A percentile compares a stretch with the other conserved stretches of the same genome.
Conservation (phyloP, 2,113 vertebrate species). For the Ibidorhyncha struthersii region DNA sequence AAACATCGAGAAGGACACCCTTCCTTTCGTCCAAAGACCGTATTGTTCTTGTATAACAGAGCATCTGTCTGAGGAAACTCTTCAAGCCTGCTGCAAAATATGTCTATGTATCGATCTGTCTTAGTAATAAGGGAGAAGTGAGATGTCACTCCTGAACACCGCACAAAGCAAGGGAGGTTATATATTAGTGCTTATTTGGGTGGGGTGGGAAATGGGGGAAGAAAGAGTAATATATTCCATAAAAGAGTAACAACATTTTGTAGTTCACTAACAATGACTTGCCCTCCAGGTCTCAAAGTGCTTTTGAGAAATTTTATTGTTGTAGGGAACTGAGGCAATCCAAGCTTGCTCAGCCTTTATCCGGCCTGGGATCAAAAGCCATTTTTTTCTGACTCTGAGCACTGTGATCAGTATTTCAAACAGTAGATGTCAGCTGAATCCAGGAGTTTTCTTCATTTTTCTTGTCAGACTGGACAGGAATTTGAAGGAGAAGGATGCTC, state of each 20-base stretch:
- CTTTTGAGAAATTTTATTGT: not conserved
- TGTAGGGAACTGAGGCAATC: slow-evolving; percentile 27
- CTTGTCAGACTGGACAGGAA: not conserved
- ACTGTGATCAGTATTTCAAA: not conserved
- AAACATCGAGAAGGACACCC: slow-evolving; percentile 62
- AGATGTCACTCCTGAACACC: not conserved
- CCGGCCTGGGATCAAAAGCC: not conserved
- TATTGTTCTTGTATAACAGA: slow-evolving; percentile 47
- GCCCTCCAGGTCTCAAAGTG: not conserved
- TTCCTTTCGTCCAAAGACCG: slow-evolving; percentile 54
- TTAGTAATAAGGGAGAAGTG: not conserved
- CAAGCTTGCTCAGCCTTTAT: not conserved
- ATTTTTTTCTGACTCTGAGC: not conserved
- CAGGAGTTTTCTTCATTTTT: not conserved
- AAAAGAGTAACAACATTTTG: not conserved
- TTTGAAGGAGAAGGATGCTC: slow-evolving; percentile 25
- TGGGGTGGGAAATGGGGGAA: not conserved
- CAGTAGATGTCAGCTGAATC: not conserved
- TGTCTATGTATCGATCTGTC: not conserved
- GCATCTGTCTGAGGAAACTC: slow-evolving; percentile 41
- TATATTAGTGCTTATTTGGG: slow-evolving; percentile 1
- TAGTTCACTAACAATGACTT: not conserved
- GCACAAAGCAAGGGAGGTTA: not conserved
- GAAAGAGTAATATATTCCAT: not conserved
- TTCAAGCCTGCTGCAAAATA: slow-evolving; percentile 62